Conservation (phyloP, 2,113 vertebrate genomes). For the Eublepharis macularius region DNA sequence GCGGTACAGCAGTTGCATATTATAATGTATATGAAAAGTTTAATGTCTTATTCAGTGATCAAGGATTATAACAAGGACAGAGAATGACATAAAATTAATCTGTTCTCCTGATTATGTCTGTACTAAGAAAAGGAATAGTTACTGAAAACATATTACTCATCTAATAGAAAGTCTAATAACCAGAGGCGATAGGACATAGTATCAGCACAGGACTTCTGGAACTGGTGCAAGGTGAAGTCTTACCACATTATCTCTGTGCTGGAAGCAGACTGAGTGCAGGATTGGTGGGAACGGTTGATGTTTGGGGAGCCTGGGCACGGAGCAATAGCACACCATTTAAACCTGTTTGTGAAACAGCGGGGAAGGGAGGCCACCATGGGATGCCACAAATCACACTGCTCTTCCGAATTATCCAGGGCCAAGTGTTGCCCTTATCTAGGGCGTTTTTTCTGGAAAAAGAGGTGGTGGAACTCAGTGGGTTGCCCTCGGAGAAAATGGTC, state of each 20-base stretch:
- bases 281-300: neutral
- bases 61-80: conserved; percentile 47
- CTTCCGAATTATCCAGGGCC: no score
- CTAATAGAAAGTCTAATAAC: neutral
- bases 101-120: neutral
- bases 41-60: conserved; percentile 37
- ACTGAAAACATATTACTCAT: conserved; percentile 15
- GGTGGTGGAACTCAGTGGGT: no score
- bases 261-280: no score
- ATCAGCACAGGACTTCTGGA: no score
- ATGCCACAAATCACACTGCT: no score
- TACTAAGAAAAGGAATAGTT: conserved; percentile 2
- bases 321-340: neutral
- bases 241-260: no score
- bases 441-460: no score
- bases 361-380: neutral
- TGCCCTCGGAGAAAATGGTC: no score
- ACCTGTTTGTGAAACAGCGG: neutral
- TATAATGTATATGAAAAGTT: conserved; percentile 53
- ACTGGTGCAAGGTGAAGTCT: neutral
- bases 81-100: conserved; percentile 52
- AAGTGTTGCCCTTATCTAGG: no score
- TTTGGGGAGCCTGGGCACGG: neutral
- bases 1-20: conserved; percentile 35
- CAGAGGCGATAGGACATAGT: neutral